Base-by-base conservation (phyloP, 1,140 invertebrate genomes). In the Anoplolepis gracilipes region DNA sequence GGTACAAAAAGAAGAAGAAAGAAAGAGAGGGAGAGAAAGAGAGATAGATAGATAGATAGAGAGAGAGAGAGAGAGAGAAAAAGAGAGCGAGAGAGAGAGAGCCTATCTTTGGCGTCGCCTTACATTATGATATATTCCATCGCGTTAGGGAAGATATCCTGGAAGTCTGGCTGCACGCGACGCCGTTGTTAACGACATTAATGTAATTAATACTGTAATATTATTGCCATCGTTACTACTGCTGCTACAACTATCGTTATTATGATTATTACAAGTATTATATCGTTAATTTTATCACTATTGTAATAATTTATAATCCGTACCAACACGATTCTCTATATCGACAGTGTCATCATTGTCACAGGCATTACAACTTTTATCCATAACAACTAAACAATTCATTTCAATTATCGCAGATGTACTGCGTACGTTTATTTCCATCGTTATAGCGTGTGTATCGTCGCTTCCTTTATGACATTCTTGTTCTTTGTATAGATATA, bases 131-230 rank as follows among this genome's bases (percentile, higher is more conserved):
- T 86, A 59, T 90, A 90, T 90, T 88, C 88, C 88, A 88, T 81
- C 81, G 82, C 28, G 70, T 28, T 89, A 72, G 75, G 67, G 57
- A 53, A 65, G n/a, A 70, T 70, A 70, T 88, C 78, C 53, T 53
- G 86, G 88, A 90, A 90, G 88, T 88, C 86, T 85, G 81, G 78
- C 33, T 88, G 84, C 88, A 85, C 88, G 73, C 82, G 77, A 90
- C 85, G 88, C 89, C 89, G 75, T 90, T 91, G 90, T 91, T 90
- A 88, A 89, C 90, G 91, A 87, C 88, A 89, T 93, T 92, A 92
- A 87, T 90, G 90, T 93, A 87, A 93, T 93, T 92, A 92, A 92
- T 92, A 93, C 90, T 93, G 93, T 94, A 93, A 93, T 86, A 92
- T 86, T 93, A 92, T 89, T 91, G 92, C 89, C 90, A 92, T 94